Evolutionary conservation across 2,113 vertebrate species (phyloP).

Genomic region (Tringa solitaria): DNA sequence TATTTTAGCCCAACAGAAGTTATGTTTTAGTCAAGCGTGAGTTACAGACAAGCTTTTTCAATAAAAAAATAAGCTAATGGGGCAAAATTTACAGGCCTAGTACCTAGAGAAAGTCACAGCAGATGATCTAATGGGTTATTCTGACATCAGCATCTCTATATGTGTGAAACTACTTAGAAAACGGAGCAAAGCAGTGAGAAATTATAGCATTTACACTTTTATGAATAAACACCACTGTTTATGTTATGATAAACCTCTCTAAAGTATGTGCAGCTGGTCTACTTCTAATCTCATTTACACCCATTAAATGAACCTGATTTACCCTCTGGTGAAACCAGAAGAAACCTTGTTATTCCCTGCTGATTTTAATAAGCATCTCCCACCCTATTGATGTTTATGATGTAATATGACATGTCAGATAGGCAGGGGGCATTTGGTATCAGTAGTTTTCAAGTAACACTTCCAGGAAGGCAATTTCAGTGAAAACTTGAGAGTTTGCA

Average conservation of each 20-base stretch:
- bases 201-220: neutral
- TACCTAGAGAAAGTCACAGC: neutral
- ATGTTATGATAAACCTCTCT: neutral
- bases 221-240: neutral
- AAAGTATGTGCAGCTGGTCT: neutral
- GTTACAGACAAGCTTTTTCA: neutral
- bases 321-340: neutral
- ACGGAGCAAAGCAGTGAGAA: neutral
- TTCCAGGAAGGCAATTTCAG: neutral
- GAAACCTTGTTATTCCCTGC: neutral
- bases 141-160: neutral
- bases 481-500: neutral
- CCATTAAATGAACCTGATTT: neutral
- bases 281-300: conserved; percentile 5
- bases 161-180: neutral
- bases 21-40: neutral
- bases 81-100: neutral
- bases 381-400: neutral
- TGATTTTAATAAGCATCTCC: conserved; percentile 18
- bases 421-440: neutral
- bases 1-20: neutral
- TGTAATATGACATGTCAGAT: neutral
- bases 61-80: neutral
- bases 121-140: neutral
- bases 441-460: neutral